A percentile compares a stretch with the other conserved stretches of the same genome.
Evolutionary conservation across 2,888 invertebrate genomes (phyloP).

Genomic region (Melanotus villosus): DNA sequence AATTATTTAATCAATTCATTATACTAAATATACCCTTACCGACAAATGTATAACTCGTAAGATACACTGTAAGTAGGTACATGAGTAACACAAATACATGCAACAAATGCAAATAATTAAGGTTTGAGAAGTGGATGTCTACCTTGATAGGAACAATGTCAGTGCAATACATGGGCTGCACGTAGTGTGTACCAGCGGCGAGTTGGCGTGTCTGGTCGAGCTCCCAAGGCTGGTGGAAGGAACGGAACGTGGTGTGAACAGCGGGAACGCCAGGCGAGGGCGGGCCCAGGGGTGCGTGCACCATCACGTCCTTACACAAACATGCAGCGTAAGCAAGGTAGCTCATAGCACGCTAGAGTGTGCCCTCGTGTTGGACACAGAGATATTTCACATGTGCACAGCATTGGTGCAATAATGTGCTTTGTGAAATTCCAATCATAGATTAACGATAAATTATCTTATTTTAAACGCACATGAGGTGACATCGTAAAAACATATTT

Average conservation of each 20-base stretch:
- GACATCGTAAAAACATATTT: not conserved
- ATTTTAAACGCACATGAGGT: not conserved
- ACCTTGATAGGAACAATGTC: slow-evolving; percentile 74
- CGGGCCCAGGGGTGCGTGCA: slow-evolving; percentile 67
- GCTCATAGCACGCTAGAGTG: slow-evolving; percentile 50
- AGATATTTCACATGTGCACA: slow-evolving; percentile 51
- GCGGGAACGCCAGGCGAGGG: slow-evolving; percentile 67
- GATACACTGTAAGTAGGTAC: slow-evolving; percentile 5
- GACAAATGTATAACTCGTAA: slow-evolving; percentile 1
- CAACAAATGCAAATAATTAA: slow-evolving; percentile 36
- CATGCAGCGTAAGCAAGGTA: slow-evolving; percentile 67
- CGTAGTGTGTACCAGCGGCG: slow-evolving; percentile 65
- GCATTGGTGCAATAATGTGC: slow-evolving; percentile 37
- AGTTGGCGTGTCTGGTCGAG: slow-evolving; percentile 74
- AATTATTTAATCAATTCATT: no score
- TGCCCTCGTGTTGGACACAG: slow-evolving; percentile 40
- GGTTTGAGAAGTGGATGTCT: slow-evolving; percentile 51
- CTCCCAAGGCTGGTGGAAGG: slow-evolving; percentile 81
- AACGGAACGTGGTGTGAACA: slow-evolving; percentile 71
- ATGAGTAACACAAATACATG: slow-evolving; percentile 26
- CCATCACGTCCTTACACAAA: slow-evolving; percentile 71
- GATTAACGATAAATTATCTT: not conserved
- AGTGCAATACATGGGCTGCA: slow-evolving; percentile 67
- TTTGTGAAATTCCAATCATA: slow-evolving; percentile 4
- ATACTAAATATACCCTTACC: no score